Conservation (phyloP, 2,113 vertebrate genomes). For the Sander lucioperca region DNA sequence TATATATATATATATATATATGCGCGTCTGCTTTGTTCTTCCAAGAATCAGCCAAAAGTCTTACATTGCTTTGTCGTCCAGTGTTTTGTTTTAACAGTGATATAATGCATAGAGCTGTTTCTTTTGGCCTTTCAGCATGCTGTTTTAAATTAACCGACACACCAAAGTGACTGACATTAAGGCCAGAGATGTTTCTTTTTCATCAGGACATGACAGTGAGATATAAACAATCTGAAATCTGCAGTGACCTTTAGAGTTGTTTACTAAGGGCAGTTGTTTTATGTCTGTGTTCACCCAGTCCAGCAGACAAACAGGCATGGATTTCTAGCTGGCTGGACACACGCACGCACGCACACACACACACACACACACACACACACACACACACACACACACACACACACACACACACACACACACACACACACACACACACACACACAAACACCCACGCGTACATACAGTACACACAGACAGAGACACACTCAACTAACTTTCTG, state of each 20-base stretch:
- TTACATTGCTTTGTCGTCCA: too few species aligned
- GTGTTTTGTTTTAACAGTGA: constrained; percentile 1
- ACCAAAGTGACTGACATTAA: constrained; percentile 66
- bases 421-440: constrained; percentile 4
- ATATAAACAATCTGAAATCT: constrained; percentile 62
- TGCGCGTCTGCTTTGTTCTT: constrained; percentile 16
- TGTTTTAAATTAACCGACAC: constrained; percentile 54
- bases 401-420: not conserved
- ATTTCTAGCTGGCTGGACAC: constrained; percentile 53
- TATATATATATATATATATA: too few species aligned
- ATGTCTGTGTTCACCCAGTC: constrained; percentile 54
- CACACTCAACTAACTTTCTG: constrained; percentile 20
- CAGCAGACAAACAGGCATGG: constrained; percentile 47
- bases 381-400: constrained; percentile 26
- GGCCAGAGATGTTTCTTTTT: constrained; percentile 70
- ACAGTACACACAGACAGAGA: not conserved
- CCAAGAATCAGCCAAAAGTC: not conserved
- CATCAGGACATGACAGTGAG: constrained; percentile 51
- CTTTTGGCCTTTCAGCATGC: constrained; percentile 26
- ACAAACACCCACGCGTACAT: constrained; percentile 10
- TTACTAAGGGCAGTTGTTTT: constrained; percentile 70
- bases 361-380: constrained; percentile 23
- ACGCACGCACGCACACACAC: not conserved
- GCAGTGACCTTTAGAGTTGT: constrained; percentile 76
- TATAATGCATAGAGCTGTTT: constrained; percentile 28